These are phyloP conservation scores for Botia kubotai DNA, from an alignment of 2,797 vertebrate species.

Conservation along the genomic window DNA sequence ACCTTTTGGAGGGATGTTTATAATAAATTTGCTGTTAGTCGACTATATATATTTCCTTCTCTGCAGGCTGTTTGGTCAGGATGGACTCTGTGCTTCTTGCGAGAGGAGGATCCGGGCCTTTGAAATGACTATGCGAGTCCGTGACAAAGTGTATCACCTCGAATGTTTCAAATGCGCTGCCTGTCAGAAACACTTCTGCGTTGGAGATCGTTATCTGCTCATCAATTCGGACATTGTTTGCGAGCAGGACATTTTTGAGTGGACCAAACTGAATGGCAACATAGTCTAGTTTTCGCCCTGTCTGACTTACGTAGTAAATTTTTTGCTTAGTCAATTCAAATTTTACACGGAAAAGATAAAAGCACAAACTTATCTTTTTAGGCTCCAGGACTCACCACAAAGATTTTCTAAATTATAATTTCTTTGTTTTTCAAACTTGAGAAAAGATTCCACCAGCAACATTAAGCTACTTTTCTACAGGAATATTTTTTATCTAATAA, in stretches of 20 bases:
- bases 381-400: neutral
- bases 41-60: conserved; percentile 8
- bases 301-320: neutral
- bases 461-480: conserved; percentile 35
- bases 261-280: conserved; percentile 93
- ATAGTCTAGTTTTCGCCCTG: conserved; percentile 66
- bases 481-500: conserved; percentile 54
- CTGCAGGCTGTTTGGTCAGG: conserved; percentile 94
- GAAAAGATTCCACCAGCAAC: conserved; percentile 61
- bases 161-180: conserved; percentile 99
- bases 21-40: neutral
- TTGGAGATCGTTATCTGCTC: conserved; percentile 97
- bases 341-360: neutral
- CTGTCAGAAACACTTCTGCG: conserved; percentile 99
- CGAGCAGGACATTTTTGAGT: conserved; percentile 99
- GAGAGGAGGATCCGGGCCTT: conserved; percentile 98
- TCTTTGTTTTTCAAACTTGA: conserved; percentile 7
- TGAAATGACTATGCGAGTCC: conserved; percentile 99
- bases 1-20: too few relatives aligned
- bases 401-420: neutral
- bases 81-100: conserved; percentile 94
- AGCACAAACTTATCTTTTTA: neutral
- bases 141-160: conserved; percentile 98
- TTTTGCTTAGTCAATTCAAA: neutral
- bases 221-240: conserved; percentile 99